A percentile compares a stretch with the other conserved stretches of the same genome.
Conservation (phyloP, 1,140 invertebrate species). For the Psix sp. region DNA sequence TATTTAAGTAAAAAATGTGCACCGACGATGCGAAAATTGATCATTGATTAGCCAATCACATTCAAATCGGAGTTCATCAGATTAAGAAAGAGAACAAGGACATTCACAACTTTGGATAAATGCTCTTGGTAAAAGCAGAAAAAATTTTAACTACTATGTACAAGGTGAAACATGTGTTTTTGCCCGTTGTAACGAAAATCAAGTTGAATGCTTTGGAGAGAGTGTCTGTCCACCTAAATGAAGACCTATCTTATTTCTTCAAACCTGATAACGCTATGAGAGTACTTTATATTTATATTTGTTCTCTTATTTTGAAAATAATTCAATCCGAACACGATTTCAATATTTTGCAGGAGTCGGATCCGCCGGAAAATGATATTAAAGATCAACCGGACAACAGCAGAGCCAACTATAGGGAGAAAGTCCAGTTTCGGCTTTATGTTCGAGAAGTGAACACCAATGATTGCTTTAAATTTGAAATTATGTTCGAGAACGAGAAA, state of each 20-base stretch:
- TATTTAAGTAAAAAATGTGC: constrained; percentile 14
- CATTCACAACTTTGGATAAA: constrained; percentile 24
- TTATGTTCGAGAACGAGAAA: constrained; percentile 21
- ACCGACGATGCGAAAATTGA: constrained; percentile 2
- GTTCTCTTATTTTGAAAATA: not conserved
- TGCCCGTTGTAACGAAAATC: constrained; percentile 22
- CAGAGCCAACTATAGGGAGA: not conserved
- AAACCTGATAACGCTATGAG: constrained; percentile 13
- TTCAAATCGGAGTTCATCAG: constrained; percentile 32
- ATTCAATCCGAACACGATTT: too few relatives aligned
- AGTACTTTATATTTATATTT: constrained; percentile 1
- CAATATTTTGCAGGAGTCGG: too few relatives aligned
- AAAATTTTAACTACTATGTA: constrained; percentile 21
- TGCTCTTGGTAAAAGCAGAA: constrained; percentile 19
- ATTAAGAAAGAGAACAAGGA: constrained; percentile 21
- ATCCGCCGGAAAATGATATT: not conserved
- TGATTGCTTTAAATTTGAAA: constrained; percentile 13
- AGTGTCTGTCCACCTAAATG: constrained; percentile 14
- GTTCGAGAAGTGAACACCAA: constrained; percentile 14
- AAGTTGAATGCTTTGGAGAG: constrained; percentile 17
- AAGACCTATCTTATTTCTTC: constrained; percentile 25
- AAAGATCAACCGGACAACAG: constrained; percentile 9
- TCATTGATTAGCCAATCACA: constrained; percentile 22
- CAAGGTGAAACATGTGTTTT: constrained; percentile 6
- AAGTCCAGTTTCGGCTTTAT: constrained; percentile 4